Evolutionary conservation across 2,888 invertebrate species (phyloP).

Genomic region (Phaonia tiefii): DNA sequence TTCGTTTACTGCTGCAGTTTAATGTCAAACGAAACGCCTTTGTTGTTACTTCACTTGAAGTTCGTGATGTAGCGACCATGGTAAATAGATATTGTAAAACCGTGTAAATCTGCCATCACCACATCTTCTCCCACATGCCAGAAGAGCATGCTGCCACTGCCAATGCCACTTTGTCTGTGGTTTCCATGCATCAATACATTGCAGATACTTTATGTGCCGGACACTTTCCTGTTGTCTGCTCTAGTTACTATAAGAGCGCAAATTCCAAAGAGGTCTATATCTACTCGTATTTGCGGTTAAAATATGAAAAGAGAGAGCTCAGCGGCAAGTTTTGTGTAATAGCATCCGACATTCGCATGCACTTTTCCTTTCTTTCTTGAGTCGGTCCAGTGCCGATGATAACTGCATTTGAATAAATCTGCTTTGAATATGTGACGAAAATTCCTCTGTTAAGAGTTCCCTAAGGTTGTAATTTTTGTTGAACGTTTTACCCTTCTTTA

Average conservation of each 20-base stretch:
- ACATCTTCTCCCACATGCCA: conserved; percentile 4
- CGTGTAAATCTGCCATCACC: conserved; percentile 1
- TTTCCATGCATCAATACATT: neutral
- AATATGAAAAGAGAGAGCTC: conserved; percentile 14
- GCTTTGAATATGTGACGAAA: no score
- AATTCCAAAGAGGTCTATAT: conserved; percentile 4
- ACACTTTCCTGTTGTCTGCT: conserved; percentile 50
- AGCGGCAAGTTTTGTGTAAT: no score
- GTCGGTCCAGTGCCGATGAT: no score
- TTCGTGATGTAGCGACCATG: conserved; percentile 30
- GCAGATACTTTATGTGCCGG: no score
- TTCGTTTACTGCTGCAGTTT: neutral
- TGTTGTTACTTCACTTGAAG: conserved; percentile 58
- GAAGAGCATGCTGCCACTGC: neutral
- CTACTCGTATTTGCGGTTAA: conserved; percentile 2
- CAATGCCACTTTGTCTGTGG: conserved; percentile 8
- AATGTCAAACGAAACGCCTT: conserved; percentile 42
- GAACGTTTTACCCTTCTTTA: no score
- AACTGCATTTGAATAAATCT: no score
- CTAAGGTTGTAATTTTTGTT: no score
- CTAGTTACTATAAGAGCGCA: no score
- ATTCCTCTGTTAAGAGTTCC: no score
- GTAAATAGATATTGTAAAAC: neutral
- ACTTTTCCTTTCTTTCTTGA: no score
- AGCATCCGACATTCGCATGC: no score